A percentile compares a stretch with the other conserved stretches of the same genome.
Conservation (phyloP, 2,113 vertebrate species). For the Amphiprion percula region DNA sequence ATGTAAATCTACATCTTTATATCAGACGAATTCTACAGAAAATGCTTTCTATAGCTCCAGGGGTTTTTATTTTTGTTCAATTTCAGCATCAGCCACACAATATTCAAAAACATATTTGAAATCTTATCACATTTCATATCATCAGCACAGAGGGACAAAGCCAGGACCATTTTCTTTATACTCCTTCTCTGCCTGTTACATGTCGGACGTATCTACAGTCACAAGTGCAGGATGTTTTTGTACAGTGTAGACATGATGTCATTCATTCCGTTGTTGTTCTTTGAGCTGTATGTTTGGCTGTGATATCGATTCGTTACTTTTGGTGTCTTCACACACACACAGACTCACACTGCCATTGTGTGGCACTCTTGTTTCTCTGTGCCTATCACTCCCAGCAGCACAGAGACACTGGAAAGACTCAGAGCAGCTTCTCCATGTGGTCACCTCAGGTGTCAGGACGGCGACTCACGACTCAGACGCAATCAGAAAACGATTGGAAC, state of each 20-base stretch:
- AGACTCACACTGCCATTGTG: not conserved
- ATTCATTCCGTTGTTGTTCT: constrained; percentile 35
- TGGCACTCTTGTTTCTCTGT: constrained; percentile 38
- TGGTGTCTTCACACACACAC: constrained; percentile 16
- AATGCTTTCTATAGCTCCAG: not conserved
- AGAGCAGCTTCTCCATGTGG: constrained; percentile 10
- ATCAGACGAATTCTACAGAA: too few species aligned
- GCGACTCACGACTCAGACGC: too few species aligned
- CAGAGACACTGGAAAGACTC: constrained; percentile 14
- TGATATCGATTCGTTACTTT: constrained; percentile 12
- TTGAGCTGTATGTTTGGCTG: constrained; percentile 27
- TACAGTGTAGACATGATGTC: constrained; percentile 41
- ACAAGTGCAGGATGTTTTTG: not conserved
- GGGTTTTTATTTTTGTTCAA: not conserved
- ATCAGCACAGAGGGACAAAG: constrained; percentile 56
- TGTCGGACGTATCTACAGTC: constrained; percentile 9
- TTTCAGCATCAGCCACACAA: not conserved
- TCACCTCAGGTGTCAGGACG: constrained; percentile 7
- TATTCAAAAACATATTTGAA: not conserved
- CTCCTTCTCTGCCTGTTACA: not conserved
- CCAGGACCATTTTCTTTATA: not conserved
- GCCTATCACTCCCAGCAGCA: constrained; percentile 42
- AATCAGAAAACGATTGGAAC: not conserved
- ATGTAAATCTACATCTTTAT: not conserved
- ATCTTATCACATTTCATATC: not conserved